Evolutionary conservation across 92 coral and sea anemone species (phyloP), one percentile per base, ranked within the genome.

Genomic region (Palythoa caribaeorum): DNA sequence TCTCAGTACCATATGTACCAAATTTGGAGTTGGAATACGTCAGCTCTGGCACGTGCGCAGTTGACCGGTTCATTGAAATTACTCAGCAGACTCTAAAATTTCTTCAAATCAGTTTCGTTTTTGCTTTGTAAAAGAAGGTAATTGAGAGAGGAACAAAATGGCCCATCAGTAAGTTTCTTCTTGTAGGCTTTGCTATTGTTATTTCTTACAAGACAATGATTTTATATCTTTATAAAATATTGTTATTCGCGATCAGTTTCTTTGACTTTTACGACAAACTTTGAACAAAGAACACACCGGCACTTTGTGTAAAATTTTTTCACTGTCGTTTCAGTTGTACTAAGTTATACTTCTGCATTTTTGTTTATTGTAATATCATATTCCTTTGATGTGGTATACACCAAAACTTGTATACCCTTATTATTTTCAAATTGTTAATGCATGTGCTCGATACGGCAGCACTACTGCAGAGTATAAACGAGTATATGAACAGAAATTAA

Each of bases 1-100:
- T 70, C 79, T 62, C 19, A 50, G 80, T 75, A 80, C 79, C 50
- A 75, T 9, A 54, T 28, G 59, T 79, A 65, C 86, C 94, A 85
- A 86, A 92, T 92, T 89, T 80, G 94, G 94, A 3, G 38, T 19
- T 19, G 71, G 88, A 20, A 71, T 84, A 96, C 99, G 99, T 96
- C 95, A 96, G 89, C 92, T 73, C 44, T 84, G 85, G 92, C 99
- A 96, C 96, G 99, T 96, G 99, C 99, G 99, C 99, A 96, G 96
- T 89, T 94, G 92, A 89, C 96, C 93, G 96, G 96, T 81, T 80
- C 74, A 84, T 68, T 88, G 70, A 77, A 60, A 94, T 95, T 95
- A 95, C 96, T 93, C 98, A 91, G 98, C 98, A 94, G 91, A 70
- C 76, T 77, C 59, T 75, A 73, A 86, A 85, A 76, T 89, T 85